A percentile compares a stretch with the other conserved stretches of the same genome.
Evolutionary conservation across 2,888 invertebrate genomes (phyloP).

Genomic region (Limnephilus lunatus): DNA sequence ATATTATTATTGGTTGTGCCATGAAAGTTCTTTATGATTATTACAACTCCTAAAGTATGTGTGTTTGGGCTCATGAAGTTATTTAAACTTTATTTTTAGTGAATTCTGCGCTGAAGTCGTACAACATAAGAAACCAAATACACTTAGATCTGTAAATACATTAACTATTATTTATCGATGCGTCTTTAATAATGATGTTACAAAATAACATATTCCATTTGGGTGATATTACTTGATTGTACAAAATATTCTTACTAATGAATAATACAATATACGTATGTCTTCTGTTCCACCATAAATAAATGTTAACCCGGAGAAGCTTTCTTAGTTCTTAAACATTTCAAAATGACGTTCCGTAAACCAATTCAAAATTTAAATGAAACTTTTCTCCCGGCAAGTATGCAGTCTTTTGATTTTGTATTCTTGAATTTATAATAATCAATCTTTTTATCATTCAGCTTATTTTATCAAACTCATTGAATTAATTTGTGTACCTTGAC

Average conservation of each 20-base stretch:
- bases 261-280: constrained; percentile 6
- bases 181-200: constrained; percentile 29
- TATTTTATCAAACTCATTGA: no score
- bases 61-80: constrained; percentile 26
- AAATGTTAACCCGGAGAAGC: background rate
- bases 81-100: constrained; percentile 26
- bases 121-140: constrained; percentile 47
- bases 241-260: background rate
- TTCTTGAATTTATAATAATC: background rate
- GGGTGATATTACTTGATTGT: constrained; percentile 18
- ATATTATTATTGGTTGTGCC: constrained; percentile 41
- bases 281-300: background rate
- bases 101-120: constrained; percentile 37
- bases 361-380: background rate
- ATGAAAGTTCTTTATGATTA: constrained; percentile 26
- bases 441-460: background rate
- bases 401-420: background rate
- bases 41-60: constrained; percentile 10
- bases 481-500: background rate
- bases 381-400: background rate
- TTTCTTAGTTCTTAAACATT: background rate
- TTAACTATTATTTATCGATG: constrained; percentile 39
- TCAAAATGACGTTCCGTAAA: background rate
- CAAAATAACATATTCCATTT: constrained; percentile 16
- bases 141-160: constrained; percentile 44